phyloP scores from a whole-genome alignment of 2,797 vertebrate genomes.

The Gymnocypris eckloni region DNA sequence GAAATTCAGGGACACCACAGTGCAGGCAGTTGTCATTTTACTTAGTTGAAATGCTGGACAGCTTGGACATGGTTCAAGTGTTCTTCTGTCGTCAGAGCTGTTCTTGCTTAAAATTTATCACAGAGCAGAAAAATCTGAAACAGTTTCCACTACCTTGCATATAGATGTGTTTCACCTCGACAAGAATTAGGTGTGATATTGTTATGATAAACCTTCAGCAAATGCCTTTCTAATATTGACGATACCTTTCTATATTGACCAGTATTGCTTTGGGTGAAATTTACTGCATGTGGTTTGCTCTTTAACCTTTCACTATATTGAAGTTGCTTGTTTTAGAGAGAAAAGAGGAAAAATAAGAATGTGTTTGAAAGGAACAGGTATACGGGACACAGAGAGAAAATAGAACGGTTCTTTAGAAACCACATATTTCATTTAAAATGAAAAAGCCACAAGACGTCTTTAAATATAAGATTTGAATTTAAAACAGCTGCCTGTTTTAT shows the following conservation, averaged over 20 bases:
- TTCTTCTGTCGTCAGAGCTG: conserved; percentile 33
- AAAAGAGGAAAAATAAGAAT: conserved; percentile 9
- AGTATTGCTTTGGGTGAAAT: conserved; percentile 23
- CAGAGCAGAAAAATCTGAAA: conserved; percentile 1
- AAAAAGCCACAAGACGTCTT: neutral
- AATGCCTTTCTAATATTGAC: conserved; percentile 19
- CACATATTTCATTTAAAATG: neutral
- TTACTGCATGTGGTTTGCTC: conserved; percentile 24
- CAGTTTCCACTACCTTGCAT: conserved; percentile 7
- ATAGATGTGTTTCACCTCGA: neutral
- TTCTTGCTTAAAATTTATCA: conserved; percentile 27
- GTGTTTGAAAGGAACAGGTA: neutral
- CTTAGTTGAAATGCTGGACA: conserved; percentile 48
- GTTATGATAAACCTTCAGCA: neutral
- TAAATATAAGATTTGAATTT: neutral
- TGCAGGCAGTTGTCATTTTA: conserved; percentile 55
- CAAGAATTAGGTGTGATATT: neutral
- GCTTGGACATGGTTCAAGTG: conserved; percentile 51
- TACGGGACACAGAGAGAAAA: conserved; percentile 43
- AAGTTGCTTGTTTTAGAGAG: conserved; percentile 13
- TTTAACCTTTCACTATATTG: conserved; percentile 35
- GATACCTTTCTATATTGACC: conserved; percentile 22
- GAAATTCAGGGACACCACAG: conserved; percentile 46
- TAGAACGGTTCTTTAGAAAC: neutral
- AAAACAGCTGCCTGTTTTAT: neutral